Evolutionary conservation across 2,113 vertebrate genomes (phyloP).

Genomic region (Brachionichthys hirsutus): DNA sequence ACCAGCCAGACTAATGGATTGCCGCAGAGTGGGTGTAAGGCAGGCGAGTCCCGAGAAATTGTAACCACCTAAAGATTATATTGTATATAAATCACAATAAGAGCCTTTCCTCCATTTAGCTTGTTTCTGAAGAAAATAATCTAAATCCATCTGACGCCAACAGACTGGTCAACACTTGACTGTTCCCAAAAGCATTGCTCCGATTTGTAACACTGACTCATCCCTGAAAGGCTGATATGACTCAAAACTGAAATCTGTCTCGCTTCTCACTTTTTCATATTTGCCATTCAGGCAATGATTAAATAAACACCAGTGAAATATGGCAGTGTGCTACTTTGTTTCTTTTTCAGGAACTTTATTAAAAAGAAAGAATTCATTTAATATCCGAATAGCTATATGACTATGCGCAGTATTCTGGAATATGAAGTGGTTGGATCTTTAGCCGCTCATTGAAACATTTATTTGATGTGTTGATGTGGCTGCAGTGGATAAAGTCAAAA

Average conservation of each 20-base stretch:
- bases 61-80: not conserved
- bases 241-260: conserved; percentile 22
- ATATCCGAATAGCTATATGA: no score
- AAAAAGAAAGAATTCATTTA: conserved; percentile 10
- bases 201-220: conserved; percentile 28
- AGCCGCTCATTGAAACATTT: no score
- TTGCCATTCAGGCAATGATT: conserved; percentile 42
- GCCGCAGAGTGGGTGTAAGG: not conserved
- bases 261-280: conserved; percentile 51
- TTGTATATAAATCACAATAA: not conserved
- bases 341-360: conserved; percentile 29
- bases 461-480: no score
- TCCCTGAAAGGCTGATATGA: conserved; percentile 26
- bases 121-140: conserved; percentile 5
- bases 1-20: conserved; percentile 13
- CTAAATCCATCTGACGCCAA: conserved; percentile 19
- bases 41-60: not conserved
- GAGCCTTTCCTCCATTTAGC: not conserved
- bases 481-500: no score
- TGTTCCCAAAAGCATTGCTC: conserved; percentile 4
- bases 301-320: conserved; percentile 18
- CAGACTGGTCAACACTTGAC: conserved; percentile 5
- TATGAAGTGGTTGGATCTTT: no score
- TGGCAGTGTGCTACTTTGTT: conserved; percentile 26
- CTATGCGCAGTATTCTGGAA: no score